Percentiles rank a stretch among this genome's conserved stretches.
Evolutionary conservation across 2,797 vertebrate genomes (phyloP).

Genomic region (Microctenopoma stevenorrisi): DNA sequence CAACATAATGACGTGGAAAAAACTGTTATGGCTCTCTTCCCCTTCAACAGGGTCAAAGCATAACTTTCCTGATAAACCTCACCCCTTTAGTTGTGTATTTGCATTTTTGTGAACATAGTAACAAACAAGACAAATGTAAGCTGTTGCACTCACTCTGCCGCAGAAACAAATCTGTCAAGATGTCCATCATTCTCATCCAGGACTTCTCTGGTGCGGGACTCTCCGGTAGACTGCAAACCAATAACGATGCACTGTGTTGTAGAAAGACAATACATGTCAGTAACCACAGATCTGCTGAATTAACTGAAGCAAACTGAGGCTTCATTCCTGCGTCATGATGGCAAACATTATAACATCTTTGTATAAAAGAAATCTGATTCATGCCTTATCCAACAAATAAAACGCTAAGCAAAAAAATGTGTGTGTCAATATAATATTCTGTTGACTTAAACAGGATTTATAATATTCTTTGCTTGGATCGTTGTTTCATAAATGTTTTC

Average conservation of each 20-base stretch:
- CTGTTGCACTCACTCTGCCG: constrained; percentile 90
- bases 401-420: too few species aligned
- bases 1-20: constrained; percentile 23
- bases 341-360: neutral
- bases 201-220: constrained; percentile 96
- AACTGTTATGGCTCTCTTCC: neutral
- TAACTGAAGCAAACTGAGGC: neutral
- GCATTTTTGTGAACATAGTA: neutral
- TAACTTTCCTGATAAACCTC: neutral
- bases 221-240: constrained; percentile 97
- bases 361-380: neutral
- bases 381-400: neutral
- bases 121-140: neutral
- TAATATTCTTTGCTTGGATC: constrained; percentile 20
- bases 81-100: neutral
- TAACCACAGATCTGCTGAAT: neutral
- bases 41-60: neutral
- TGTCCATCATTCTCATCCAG: constrained; percentile 95
- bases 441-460: constrained; percentile 2
- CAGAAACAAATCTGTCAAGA: constrained; percentile 95
- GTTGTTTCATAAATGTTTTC: constrained; percentile 18
- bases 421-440: neutral
- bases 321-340: neutral
- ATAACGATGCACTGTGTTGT: constrained; percentile 91
- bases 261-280: constrained; percentile 2